Conservation (phyloP, 2,113 vertebrate species). For the Psittacara wagleri region DNA sequence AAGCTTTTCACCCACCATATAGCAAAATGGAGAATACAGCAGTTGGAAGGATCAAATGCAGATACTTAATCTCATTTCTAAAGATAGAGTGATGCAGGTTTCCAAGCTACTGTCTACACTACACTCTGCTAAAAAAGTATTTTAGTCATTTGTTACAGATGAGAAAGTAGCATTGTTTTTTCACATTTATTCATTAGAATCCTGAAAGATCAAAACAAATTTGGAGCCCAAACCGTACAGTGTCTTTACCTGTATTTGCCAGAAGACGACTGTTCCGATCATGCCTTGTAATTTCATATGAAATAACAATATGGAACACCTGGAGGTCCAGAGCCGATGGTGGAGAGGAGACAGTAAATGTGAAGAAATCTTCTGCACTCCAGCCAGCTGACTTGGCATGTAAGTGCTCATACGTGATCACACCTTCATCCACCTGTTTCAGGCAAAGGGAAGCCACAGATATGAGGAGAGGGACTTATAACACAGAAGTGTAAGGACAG, state of each 20-base stretch:
- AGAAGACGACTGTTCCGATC: constrained; percentile 77
- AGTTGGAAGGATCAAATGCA: not conserved
- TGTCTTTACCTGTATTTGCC: constrained; percentile 84
- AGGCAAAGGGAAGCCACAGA: not conserved
- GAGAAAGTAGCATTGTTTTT: not conserved
- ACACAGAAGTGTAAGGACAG: not conserved
- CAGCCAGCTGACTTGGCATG: constrained; percentile 73
- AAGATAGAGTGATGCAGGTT: not conserved
- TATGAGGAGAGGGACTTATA: not conserved
- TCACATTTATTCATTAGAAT: not conserved
- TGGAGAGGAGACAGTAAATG: constrained; percentile 78
- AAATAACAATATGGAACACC: constrained; percentile 83
- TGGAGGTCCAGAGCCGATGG: constrained; percentile 80
- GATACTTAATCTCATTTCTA: not conserved
- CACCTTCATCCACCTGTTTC: constrained; percentile 79
- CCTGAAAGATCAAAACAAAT: not conserved
- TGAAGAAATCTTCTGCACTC: constrained; percentile 83
- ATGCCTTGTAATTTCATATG: constrained; percentile 81
- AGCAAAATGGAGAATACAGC: not conserved
- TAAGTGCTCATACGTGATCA: constrained; percentile 81
- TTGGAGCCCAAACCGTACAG: not conserved
- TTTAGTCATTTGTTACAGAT: not conserved
- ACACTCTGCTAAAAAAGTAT: not conserved
- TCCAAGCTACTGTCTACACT: not conserved
- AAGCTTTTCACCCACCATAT: not conserved